phyloP scores from a whole-genome alignment of 2,797 vertebrate genomes.

The Apogon talboti region DNA sequence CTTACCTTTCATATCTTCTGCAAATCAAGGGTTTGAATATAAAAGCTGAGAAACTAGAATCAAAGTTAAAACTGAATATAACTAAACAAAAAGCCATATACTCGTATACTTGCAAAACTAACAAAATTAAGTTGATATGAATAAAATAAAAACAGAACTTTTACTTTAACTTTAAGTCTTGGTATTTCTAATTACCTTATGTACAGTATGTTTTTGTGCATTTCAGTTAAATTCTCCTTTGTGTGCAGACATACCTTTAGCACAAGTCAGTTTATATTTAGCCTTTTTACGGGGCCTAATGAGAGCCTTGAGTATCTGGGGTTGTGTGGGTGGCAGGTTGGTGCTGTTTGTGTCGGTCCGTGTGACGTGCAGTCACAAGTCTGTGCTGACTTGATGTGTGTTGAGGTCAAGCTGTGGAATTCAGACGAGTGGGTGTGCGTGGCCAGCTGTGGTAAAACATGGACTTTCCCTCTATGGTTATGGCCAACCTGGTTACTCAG shows the following conservation, averaged over 20 bases:
- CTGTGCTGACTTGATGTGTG: conserved; percentile 61
- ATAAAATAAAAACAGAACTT: no score
- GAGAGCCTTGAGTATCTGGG: conserved; percentile 52
- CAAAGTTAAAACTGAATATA: no score
- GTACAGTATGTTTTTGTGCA: neutral
- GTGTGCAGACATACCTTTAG: conserved; percentile 16
- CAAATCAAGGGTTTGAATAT: no score
- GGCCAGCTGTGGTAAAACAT: conserved; percentile 72
- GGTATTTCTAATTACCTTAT: no score
- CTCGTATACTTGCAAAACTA: no score
- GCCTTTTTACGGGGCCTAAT: conserved; percentile 55
- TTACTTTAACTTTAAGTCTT: no score
- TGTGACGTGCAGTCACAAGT: conserved; percentile 65
- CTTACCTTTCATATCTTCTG: no score
- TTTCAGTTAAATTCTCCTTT: neutral
- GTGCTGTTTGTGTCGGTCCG: conserved; percentile 46
- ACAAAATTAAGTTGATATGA: no score
- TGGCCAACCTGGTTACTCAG: conserved; percentile 57
- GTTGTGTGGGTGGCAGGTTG: conserved; percentile 59
- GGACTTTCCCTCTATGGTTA: conserved; percentile 75
- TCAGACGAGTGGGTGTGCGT: conserved; percentile 84
- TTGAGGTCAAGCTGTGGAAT: conserved; percentile 81
- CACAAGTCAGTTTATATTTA: conserved; percentile 40
- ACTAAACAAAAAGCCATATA: no score
- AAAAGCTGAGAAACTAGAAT: no score